Conservation (phyloP, 2,113 vertebrate species). For the Megatriorchis doriae region DNA sequence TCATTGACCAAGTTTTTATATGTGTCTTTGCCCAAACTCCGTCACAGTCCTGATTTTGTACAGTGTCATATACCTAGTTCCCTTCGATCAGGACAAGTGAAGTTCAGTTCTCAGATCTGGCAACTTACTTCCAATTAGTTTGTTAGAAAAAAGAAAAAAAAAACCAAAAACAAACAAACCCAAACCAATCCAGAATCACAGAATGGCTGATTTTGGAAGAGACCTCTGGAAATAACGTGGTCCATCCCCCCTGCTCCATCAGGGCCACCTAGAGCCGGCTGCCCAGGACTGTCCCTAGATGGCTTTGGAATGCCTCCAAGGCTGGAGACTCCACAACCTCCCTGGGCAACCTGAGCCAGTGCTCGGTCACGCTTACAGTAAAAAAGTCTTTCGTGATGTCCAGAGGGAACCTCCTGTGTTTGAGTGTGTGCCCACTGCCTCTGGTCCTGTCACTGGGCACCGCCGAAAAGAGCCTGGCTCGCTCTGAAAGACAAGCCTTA, state of each 20-base stretch:
- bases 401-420: not conserved
- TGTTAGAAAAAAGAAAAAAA: not conserved
- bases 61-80: too few species aligned
- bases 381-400: not conserved
- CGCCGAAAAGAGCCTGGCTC: not conserved
- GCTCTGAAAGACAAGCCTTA: not conserved
- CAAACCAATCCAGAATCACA: not conserved
- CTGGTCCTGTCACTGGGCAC: not conserved
- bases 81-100: not conserved
- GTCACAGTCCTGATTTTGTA: not conserved
- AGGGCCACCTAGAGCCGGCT: not conserved
- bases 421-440: not conserved
- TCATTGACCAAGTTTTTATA: not conserved
- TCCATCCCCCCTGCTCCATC: not conserved
- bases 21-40: not conserved
- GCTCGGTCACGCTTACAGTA: not conserved
- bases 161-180: too few species aligned
- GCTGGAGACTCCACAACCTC: not conserved
- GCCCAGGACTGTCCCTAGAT: not conserved
- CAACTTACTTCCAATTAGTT: not conserved
- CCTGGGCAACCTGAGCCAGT: not conserved
- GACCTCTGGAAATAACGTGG: not conserved
- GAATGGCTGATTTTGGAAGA: not conserved
- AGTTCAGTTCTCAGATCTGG: not conserved
- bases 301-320: not conserved